Evolutionary conservation across 2,888 invertebrate species (phyloP).

Genomic region (Psylliodes chrysocephalus): DNA sequence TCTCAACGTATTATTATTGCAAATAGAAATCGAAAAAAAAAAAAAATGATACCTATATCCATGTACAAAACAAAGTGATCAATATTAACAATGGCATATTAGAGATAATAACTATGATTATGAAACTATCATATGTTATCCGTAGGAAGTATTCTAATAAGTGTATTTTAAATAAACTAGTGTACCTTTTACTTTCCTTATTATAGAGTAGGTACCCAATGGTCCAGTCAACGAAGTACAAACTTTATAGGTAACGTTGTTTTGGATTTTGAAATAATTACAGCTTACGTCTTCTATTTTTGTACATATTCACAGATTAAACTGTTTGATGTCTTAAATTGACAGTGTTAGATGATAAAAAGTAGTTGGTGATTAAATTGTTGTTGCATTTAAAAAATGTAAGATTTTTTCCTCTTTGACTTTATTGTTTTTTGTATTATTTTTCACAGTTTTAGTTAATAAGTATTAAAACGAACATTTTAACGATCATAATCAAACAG

Average conservation of each 20-base stretch:
- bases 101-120: constrained; percentile 4
- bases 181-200: constrained; percentile 11
- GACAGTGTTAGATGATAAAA: too few relatives aligned
- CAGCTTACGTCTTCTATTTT: too few relatives aligned
- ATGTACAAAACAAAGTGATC: constrained; percentile 3
- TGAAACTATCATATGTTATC: background rate
- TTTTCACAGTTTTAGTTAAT: too few relatives aligned
- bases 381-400: too few relatives aligned
- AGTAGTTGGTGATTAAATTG: too few relatives aligned
- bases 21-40: background rate
- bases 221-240: background rate
- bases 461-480: too few relatives aligned
- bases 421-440: too few relatives aligned
- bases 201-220: background rate
- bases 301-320: too few relatives aligned
- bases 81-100: constrained; percentile 11
- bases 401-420: too few relatives aligned
- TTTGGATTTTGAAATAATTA: too few relatives aligned
- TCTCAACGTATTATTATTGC: background rate
- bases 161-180: background rate
- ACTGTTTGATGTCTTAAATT: too few relatives aligned
- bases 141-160: constrained; percentile 5
- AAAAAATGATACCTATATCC: background rate
- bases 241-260: too few relatives aligned
- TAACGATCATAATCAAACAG: background rate